phyloP scores from a whole-genome alignment of 2,888 invertebrate species.

The Zygogramma bicolorata region DNA sequence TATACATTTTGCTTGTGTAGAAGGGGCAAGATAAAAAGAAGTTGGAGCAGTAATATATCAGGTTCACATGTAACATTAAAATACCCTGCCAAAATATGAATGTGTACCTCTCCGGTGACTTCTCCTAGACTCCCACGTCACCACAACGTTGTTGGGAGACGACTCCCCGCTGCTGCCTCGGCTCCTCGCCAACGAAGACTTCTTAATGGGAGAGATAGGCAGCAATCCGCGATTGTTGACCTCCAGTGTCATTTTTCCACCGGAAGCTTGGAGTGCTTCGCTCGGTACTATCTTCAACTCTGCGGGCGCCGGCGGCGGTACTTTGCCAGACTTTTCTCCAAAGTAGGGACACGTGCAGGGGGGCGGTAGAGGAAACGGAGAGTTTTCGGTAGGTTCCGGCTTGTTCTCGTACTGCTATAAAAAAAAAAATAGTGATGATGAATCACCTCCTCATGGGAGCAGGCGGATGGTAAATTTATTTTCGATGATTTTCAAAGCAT shows the following conservation, averaged over 20 bases:
- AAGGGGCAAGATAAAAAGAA: too few species aligned
- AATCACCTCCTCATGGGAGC: too few species aligned
- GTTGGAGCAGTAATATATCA: too few species aligned
- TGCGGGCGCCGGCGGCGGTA: constrained; percentile 38
- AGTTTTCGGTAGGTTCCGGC: constrained; percentile 54
- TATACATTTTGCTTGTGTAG: too few species aligned
- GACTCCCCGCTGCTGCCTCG: constrained; percentile 54
- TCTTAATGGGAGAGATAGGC: constrained; percentile 66
- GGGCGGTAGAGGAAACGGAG: constrained; percentile 74
- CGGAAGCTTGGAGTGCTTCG: constrained; percentile 47
- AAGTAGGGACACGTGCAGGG: constrained; percentile 88
- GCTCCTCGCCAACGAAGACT: constrained; percentile 52
- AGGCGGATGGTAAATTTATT: too few species aligned
- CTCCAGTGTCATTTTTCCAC: constrained; percentile 51
- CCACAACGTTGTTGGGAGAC: constrained; percentile 67
- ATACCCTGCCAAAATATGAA: too few species aligned
- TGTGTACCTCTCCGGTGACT: constrained; percentile 68
- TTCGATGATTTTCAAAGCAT: too few species aligned
- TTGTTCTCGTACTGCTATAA: constrained; percentile 30
- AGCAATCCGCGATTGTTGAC: constrained; percentile 61
- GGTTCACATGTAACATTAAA: too few species aligned
- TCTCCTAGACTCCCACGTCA: constrained; percentile 78
- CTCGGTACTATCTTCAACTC: constrained; percentile 68
- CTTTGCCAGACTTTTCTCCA: constrained; percentile 73
- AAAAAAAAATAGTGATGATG: too few species aligned